Evolutionary conservation across 2,113 vertebrate genomes (phyloP).

Genomic region (Perognathus longimembris): DNA sequence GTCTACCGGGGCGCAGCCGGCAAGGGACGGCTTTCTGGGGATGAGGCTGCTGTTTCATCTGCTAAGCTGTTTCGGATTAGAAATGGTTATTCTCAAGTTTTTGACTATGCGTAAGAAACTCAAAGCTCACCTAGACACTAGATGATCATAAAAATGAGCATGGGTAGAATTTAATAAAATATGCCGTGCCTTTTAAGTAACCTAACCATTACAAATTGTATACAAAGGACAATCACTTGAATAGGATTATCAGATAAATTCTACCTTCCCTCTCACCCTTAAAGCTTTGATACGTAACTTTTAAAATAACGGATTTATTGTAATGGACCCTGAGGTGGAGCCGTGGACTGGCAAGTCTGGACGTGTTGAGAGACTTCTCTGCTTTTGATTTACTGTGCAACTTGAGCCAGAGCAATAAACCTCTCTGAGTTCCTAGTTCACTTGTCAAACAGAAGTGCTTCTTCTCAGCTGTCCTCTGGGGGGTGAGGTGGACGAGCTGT

Average conservation of each 20-base stretch:
- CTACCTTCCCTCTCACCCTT: background rate
- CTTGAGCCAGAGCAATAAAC: background rate
- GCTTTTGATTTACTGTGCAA: constrained; percentile 1
- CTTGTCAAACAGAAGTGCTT: background rate
- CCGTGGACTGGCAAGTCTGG: background rate
- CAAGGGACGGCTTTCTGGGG: background rate
- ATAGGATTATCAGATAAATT: background rate
- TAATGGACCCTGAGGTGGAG: background rate
- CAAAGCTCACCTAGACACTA: background rate
- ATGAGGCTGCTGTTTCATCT: background rate
- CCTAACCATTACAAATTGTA: background rate
- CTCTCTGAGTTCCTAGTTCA: background rate
- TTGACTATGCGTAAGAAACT: background rate
- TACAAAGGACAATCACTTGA: background rate
- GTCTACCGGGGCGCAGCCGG: background rate
- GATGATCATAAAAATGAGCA: background rate
- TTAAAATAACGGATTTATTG: background rate
- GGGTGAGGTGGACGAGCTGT: accelerated
- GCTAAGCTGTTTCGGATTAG: background rate
- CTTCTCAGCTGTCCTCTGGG: accelerated
- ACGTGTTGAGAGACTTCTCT: background rate
- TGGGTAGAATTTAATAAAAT: background rate
- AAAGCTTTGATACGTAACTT: background rate
- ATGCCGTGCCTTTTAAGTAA: background rate
- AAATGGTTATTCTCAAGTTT: constrained; percentile 25